Conservation (phyloP, 2,888 invertebrate genomes). For the Timema cristinae region DNA sequence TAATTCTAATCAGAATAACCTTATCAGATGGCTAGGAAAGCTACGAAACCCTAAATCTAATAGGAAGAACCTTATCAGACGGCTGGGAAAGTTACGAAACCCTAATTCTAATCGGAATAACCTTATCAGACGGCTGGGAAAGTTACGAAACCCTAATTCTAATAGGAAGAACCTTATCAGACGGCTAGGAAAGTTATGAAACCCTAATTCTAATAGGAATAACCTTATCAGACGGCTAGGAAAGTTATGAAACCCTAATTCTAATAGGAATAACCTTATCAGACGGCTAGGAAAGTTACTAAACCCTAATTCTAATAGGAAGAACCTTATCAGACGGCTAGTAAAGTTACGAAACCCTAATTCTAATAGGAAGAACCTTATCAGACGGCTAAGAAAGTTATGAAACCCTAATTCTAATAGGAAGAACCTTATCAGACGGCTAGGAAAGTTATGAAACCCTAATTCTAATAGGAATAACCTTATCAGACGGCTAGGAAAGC, state of each 20-base stretch:
- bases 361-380: constrained; percentile 19
- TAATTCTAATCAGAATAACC: constrained; percentile 3
- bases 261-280: constrained; percentile 20
- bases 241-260: too few species aligned
- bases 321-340: not conserved
- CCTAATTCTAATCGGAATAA: constrained; percentile 12
- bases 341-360: too few species aligned
- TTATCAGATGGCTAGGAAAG: not conserved
- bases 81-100: not conserved
- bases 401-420: constrained; percentile 4
- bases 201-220: constrained; percentile 20
- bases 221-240: not conserved
- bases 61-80: constrained; percentile 16
- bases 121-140: not conserved
- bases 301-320: constrained; percentile 19
- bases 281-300: not conserved
- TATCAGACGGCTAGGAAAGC: not conserved
- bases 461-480: constrained; percentile 19
- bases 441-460: too few species aligned
- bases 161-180: constrained; percentile 20
- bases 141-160: too few species aligned
- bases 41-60: not conserved
- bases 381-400: not conserved
- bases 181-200: not conserved
- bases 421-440: constrained; percentile 17